Base-by-base conservation (phyloP, 2,888 invertebrate species). In the Eilema depressum region DNA sequence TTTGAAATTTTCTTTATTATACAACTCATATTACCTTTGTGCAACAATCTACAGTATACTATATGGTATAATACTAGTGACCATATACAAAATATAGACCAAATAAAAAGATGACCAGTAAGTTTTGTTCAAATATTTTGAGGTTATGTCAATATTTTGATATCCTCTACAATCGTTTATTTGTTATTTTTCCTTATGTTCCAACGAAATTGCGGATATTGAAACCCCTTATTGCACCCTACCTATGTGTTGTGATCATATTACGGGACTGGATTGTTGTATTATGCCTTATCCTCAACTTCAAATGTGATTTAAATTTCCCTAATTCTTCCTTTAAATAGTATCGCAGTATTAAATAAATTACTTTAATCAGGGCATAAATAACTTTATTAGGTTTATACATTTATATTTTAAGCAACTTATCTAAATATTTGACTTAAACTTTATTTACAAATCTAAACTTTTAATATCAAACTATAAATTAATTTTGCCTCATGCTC, bases 61-160 rank as follows among this genome's bases (percentile, higher is more conserved):
- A 53, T 53, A 53, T 2, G n/a, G 8, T 23, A 2, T 25, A 30
- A 23, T 53, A 64, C 20, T 53, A 2, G n/a, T n/a, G 2, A 47
- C 47, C n/a, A 53, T 30, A 33, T 30, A 60, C 11, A 11, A 59
- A 3, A 28, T 7, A 25, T 8, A 59, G 59, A 17, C 59, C 59
- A 60, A 41, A 17, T n/a, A 61, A 41, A 12, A 59, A 28, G 28
- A 72, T 74, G 67, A 60, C 26, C 56, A 75, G 81, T 81, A 73
- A 75, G 80, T 74, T 63, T 61, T 60, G 5, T 33, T 4, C 3
- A 0, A 33, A 33, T 25, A 25, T 62, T 73, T 62, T 23, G 33
- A 81, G 81, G 81, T 81, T 81, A 81, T 74, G 70, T 74, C 66
- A 71, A 63, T 81, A 73, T 83, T 81, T 74, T 81, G 81, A 71